Base-by-base conservation (phyloP, 37 sponge, comb jelly and placozoan genomes). In the Haliclona indistincta region DNA sequence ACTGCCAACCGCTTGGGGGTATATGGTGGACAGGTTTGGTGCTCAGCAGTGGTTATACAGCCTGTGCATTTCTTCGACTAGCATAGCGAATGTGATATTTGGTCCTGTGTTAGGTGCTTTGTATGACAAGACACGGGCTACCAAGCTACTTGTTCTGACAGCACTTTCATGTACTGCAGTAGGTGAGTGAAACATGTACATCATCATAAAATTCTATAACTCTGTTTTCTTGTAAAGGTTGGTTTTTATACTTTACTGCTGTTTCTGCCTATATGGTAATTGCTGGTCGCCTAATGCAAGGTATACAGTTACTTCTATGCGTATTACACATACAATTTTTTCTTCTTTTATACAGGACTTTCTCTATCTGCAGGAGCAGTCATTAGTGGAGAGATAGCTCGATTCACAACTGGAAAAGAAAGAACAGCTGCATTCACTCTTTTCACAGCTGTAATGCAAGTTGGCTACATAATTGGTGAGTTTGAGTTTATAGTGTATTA, bases 1-100 rank as follows among this genome's bases (percentile, higher is more conserved):
- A 32, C 64, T 89, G 17, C 90, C 90, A 22, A 85, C 90, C 10
- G 36, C 67, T 25, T 85, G 72, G 76, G 69, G 78, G 38, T 89
- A 68, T 51, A 35, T 89, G n/a, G 42, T 22, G 5, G 36, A 68
- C 20, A n/a, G 55, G 52, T 84, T 85, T 42, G 75, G 67, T 22
- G 81, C 68, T 3, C 34, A 34, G n/a, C 34, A 68, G 54, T 81
- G 82, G 82, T 47, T 81, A 26, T 89, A 80, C 51, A 85, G 90
- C 0, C 81, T 89, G 54, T 52, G 71, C 8, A 60, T 84, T 13
- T 70, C 85, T 6, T 66, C 85, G 42, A 86, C 80, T 45, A 84
- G 85, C 60, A 49, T 89, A n/a, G 36, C 85, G 29, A 74, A 71
- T 42, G 49, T 89, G 32, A 25, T 89, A 19, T 47, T 54, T 41